phyloP scores from a whole-genome alignment of 2,797 vertebrate species.

The Cossypha polioptera region DNA sequence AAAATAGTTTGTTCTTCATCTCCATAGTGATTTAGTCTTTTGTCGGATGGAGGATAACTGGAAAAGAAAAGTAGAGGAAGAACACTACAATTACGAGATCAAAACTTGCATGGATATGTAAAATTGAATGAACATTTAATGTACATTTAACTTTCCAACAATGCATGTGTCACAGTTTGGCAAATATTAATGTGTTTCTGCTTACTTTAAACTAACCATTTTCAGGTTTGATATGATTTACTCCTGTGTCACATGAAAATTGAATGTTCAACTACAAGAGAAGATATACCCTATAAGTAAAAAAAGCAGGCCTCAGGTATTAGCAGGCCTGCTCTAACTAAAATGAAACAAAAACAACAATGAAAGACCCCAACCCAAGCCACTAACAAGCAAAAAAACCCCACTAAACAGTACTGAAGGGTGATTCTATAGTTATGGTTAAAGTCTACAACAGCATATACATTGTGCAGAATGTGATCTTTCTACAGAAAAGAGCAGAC shows the following conservation, averaged over 20 bases:
- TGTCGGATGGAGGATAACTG: background rate
- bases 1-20: background rate
- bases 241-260: background rate
- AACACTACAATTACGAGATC: background rate
- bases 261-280: background rate
- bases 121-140: background rate
- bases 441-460: background rate
- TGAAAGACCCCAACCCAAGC: background rate
- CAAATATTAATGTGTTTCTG: background rate
- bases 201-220: background rate
- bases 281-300: background rate
- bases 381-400: background rate
- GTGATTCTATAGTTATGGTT: background rate
- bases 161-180: too few species aligned
- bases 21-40: background rate
- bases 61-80: background rate
- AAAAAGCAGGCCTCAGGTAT: background rate
- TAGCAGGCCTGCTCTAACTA: background rate
- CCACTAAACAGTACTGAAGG: background rate
- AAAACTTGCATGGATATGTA: background rate
- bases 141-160: background rate
- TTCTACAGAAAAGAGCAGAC: background rate
- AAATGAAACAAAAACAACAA: background rate
- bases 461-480: background rate
- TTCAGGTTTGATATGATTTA: background rate